Percentiles rank a stretch among this genome's conserved stretches.
Conservation (phyloP, 1,140 invertebrate species). For the Papilio machaon region DNA sequence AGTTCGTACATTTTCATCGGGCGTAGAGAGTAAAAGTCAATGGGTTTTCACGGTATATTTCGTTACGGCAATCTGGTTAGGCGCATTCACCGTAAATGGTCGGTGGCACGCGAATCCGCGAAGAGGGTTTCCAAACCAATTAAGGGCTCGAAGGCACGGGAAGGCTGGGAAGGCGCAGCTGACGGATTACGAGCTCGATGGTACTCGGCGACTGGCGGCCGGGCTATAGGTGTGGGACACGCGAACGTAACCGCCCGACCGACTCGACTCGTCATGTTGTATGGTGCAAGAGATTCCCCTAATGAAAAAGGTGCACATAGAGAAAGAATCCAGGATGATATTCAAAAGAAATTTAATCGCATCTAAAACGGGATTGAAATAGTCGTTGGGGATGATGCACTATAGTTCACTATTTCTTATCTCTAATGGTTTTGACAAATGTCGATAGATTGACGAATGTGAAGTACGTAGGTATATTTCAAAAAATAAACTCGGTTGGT, state of each 20-base stretch:
- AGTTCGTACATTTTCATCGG: slow-evolving; percentile 51
- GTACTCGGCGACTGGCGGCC: slow-evolving; percentile 68
- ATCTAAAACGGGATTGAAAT: too few relatives aligned
- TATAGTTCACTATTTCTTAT: too few relatives aligned
- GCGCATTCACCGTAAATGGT: slow-evolving; percentile 72
- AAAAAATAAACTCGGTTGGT: not conserved
- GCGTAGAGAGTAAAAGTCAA: slow-evolving; percentile 61
- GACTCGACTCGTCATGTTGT: slow-evolving; percentile 21
- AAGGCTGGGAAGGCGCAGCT: slow-evolving; percentile 75
- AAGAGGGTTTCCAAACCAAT: slow-evolving; percentile 80
- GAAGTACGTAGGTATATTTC: not conserved
- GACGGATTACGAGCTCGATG: slow-evolving; percentile 78
- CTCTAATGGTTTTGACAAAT: too few relatives aligned
- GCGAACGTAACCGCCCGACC: slow-evolving; percentile 56
- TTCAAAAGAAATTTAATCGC: too few relatives aligned
- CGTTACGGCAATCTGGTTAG: slow-evolving; percentile 79
- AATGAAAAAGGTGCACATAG: not conserved
- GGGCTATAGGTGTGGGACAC: slow-evolving; percentile 68
- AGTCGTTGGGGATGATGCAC: too few relatives aligned
- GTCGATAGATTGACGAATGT: too few relatives aligned
- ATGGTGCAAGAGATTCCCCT: not conserved
- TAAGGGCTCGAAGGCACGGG: slow-evolving; percentile 69
- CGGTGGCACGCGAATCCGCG: slow-evolving; percentile 71
- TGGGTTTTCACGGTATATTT: slow-evolving; percentile 73
- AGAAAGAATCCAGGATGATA: too few relatives aligned